phyloP scores from a whole-genome alignment of 2,888 invertebrate species.

The Thereva nobilitata region DNA sequence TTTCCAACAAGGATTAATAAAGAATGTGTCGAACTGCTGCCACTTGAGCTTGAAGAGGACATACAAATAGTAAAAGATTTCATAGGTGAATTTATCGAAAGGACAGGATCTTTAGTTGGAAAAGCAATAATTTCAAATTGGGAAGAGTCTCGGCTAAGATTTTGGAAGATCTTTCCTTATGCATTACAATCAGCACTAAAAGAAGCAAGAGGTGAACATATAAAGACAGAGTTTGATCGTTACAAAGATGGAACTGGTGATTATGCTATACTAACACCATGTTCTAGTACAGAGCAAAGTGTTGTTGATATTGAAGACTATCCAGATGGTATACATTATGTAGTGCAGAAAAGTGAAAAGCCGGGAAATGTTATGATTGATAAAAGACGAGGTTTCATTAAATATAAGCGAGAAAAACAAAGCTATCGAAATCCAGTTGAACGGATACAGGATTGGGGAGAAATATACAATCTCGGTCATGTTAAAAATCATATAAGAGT shows the following conservation, averaged over 20 bases:
- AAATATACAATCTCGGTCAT: slow-evolving; percentile 86
- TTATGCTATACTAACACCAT: slow-evolving; percentile 47
- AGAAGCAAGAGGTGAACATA: slow-evolving; percentile 51
- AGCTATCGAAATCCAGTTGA: slow-evolving; percentile 85
- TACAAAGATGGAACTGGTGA: slow-evolving; percentile 53
- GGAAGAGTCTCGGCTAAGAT: slow-evolving; percentile 74
- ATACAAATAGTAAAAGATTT: slow-evolving; percentile 73
- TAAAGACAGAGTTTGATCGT: slow-evolving; percentile 47
- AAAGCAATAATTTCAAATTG: slow-evolving; percentile 76
- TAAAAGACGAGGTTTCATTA: slow-evolving; percentile 91
- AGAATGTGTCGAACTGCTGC: slow-evolving; percentile 92
- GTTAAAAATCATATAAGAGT: slow-evolving; percentile 87
- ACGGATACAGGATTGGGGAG: slow-evolving; percentile 93
- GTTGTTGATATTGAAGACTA: slow-evolving; percentile 88
- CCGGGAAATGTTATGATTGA: slow-evolving; percentile 75
- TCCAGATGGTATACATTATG: slow-evolving; percentile 69
- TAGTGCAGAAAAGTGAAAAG: slow-evolving; percentile 72
- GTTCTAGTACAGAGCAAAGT: slow-evolving; percentile 58
- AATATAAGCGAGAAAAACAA: slow-evolving; percentile 87
- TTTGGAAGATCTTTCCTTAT: slow-evolving; percentile 96
- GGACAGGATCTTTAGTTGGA: slow-evolving; percentile 88
- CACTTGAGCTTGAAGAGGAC: slow-evolving; percentile 78
- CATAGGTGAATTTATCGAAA: slow-evolving; percentile 82
- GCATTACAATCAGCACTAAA: slow-evolving; percentile 86
- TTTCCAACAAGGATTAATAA: slow-evolving; percentile 88